Percentiles rank a stretch among this genome's conserved stretches.
phyloP scores from a whole-genome alignment of 2,113 vertebrate species.

The Dipodomys spectabilis region DNA sequence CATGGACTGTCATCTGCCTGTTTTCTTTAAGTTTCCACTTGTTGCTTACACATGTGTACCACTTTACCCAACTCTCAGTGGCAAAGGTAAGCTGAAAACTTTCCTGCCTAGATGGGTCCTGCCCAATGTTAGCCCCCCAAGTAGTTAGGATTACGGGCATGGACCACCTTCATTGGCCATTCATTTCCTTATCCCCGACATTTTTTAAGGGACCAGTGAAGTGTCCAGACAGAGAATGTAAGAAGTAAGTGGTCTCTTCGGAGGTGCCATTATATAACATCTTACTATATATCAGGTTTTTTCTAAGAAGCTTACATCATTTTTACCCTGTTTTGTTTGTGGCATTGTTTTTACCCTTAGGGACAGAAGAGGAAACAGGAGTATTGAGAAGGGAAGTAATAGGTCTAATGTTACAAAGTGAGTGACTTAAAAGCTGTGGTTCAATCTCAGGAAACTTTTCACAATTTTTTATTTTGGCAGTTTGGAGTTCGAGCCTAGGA shows the following conservation, averaged over 20 bases:
- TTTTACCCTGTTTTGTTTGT: fast-evolving
- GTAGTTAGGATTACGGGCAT: too few species aligned
- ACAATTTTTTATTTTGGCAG: too few species aligned
- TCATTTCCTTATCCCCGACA: not conserved
- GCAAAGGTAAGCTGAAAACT: too few species aligned
- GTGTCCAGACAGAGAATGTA: not conserved
- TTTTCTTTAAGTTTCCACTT: too few species aligned
- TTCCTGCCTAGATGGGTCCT: too few species aligned
- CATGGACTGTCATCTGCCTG: too few species aligned
- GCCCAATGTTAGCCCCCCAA: too few species aligned
- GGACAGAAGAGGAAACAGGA: not conserved
- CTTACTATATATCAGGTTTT: not conserved
- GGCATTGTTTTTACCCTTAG: not conserved
- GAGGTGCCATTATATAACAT: too few species aligned
- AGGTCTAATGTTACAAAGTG: not conserved
- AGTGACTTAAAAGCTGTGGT: not conserved
- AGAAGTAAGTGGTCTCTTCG: not conserved
- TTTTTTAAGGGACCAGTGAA: not conserved
- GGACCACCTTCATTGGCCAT: not conserved
- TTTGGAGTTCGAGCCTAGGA: too few species aligned
- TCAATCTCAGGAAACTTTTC: not conserved
- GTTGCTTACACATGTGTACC: too few species aligned
- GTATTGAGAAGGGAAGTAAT: not conserved
- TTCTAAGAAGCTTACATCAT: not conserved
- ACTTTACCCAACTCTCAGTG: too few species aligned